A percentile compares a stretch with the other conserved stretches of the same genome.
Evolutionary conservation across 2,797 vertebrate genomes (phyloP).

Genomic region (Sphaeramia orbicularis): DNA sequence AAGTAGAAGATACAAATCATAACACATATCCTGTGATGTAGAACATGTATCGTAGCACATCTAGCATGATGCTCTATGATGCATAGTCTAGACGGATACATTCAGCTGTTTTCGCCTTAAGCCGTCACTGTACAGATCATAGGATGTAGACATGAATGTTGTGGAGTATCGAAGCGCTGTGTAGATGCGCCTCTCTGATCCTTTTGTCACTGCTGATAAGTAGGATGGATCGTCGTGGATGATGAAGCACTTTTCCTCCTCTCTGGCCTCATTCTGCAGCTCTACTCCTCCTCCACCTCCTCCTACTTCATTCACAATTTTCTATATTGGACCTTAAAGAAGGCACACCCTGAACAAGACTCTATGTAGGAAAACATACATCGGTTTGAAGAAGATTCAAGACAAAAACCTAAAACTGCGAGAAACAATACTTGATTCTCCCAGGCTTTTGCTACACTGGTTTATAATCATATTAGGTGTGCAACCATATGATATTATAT

Average conservation of each 20-base stretch:
- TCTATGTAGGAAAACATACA: constrained; percentile 11
- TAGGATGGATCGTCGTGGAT: constrained; percentile 53
- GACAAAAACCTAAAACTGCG: not conserved
- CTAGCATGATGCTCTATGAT: too few relatives aligned
- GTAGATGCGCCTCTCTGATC: constrained; percentile 36
- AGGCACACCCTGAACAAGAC: constrained; percentile 14
- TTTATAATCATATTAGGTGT: too few relatives aligned
- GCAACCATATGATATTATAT: too few relatives aligned
- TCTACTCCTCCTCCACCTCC: constrained; percentile 52
- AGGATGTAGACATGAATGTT: constrained; percentile 3
- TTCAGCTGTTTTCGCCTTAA: too few relatives aligned
- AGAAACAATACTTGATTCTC: too few relatives aligned
- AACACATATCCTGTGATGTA: too few relatives aligned
- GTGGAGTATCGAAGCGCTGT: constrained; percentile 18
- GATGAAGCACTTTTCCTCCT: constrained; percentile 74
- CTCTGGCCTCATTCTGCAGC: constrained; percentile 61
- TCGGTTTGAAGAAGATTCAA: not conserved
- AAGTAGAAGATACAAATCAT: too few relatives aligned
- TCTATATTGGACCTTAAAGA: constrained; percentile 49
- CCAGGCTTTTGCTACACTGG: too few relatives aligned
- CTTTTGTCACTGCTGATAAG: constrained; percentile 48
- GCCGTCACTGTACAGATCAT: not conserved
- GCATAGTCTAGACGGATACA: too few relatives aligned
- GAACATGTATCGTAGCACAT: too few relatives aligned
- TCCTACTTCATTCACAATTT: constrained; percentile 69